phyloP scores from a whole-genome alignment of 2,888 invertebrate species.

The Philhelius pedissequus region DNA sequence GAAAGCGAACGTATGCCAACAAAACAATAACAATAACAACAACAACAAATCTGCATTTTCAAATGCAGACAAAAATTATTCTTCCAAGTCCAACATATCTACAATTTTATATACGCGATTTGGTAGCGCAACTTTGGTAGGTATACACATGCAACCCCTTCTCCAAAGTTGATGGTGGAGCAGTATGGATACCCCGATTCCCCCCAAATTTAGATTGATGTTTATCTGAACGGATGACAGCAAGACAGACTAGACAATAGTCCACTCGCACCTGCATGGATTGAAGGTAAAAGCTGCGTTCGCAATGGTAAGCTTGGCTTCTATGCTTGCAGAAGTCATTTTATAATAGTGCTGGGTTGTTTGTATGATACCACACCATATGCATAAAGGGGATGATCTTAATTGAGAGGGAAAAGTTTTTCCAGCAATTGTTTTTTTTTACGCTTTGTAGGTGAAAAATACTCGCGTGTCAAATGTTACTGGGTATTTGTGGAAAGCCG shows the following conservation, averaged over 20 bases:
- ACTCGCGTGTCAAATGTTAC: constrained; percentile 58
- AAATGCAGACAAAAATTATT: constrained; percentile 56
- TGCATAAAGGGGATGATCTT: constrained; percentile 56
- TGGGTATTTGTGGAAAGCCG: constrained; percentile 50
- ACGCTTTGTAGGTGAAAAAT: constrained; percentile 55
- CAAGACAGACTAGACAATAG: constrained; percentile 46
- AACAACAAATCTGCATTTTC: constrained; percentile 61
- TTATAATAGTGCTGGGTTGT: background rate
- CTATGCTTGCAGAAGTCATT: background rate
- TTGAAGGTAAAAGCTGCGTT: constrained; percentile 11
- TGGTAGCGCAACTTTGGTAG: background rate
- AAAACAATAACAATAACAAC: constrained; percentile 40
- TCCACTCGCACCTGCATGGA: constrained; percentile 54
- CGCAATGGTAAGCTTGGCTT: background rate
- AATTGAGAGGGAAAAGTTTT: constrained; percentile 53
- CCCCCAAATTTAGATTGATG: constrained; percentile 24
- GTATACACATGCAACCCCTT: background rate
- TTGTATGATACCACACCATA: background rate
- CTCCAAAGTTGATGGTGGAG: background rate
- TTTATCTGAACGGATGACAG: constrained; percentile 56
- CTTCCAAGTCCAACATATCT: constrained; percentile 28
- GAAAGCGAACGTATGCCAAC: constrained; percentile 75
- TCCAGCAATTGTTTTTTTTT: constrained; percentile 18
- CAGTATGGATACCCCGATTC: constrained; percentile 35
- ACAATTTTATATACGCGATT: background rate